Conservation (phyloP, 1,140 invertebrate species). For the Heliconius congener region DNA sequence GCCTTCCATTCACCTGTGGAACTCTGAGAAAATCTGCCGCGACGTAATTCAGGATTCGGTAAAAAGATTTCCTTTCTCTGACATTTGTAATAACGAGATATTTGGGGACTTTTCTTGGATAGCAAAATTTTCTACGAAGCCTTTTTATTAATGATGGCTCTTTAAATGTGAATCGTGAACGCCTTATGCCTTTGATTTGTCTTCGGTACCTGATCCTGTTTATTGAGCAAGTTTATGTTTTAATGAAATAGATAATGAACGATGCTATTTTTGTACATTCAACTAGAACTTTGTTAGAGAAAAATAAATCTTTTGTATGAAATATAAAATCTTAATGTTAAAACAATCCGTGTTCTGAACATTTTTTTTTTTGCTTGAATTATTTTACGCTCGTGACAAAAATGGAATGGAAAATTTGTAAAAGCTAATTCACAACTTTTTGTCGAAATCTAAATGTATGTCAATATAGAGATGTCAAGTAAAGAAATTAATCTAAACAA, state of each 20-base stretch:
- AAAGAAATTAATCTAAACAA: no score
- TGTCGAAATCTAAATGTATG: no score
- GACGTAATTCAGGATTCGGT: slow-evolving; percentile 40
- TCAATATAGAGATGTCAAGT: no score
- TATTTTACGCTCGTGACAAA: no score
- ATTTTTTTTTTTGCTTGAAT: no score
- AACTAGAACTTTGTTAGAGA: background rate
- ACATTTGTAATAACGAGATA: slow-evolving; percentile 41
- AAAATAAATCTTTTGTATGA: no score
- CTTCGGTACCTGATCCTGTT: background rate
- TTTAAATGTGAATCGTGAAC: slow-evolving; percentile 19
- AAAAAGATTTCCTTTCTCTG: slow-evolving; percentile 39
- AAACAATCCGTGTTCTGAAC: background rate
- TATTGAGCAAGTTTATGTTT: background rate
- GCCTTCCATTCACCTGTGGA: slow-evolving; percentile 55
- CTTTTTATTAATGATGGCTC: slow-evolving; percentile 21
- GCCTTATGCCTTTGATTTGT: slow-evolving; percentile 17
- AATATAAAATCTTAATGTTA: background rate
- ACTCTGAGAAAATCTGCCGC: slow-evolving; percentile 38
- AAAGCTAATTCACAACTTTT: no score
- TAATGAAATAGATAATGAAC: background rate
- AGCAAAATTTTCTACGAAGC: slow-evolving; percentile 16
- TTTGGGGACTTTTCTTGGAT: slow-evolving; percentile 27
- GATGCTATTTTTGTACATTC: no score
- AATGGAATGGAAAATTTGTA: no score